A percentile compares a stretch with the other conserved stretches of the same genome.
Conservation (phyloP, 2,797 vertebrate genomes). For the Neosalanx taihuensis region DNA sequence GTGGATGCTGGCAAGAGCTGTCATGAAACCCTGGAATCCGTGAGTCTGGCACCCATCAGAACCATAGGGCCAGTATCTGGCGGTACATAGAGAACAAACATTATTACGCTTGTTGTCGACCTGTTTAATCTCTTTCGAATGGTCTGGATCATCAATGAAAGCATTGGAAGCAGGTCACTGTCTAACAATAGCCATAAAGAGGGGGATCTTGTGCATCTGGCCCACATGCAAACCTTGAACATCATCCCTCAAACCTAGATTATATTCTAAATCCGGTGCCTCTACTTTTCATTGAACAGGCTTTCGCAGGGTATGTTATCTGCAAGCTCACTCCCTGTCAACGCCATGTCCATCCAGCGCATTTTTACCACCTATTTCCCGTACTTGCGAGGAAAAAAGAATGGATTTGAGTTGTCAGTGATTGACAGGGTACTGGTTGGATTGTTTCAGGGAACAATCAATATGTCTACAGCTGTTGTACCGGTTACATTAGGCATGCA, state of each 20-base stretch:
- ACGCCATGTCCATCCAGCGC: no score
- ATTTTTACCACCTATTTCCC: neutral
- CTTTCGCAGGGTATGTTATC: neutral
- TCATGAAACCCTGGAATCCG: slow-evolving; percentile 91
- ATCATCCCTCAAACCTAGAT: slow-evolving; percentile 32
- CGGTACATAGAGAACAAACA: neutral
- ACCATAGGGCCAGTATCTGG: slow-evolving; percentile 93
- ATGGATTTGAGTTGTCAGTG: neutral
- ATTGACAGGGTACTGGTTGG: neutral
- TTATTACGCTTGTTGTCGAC: no score
- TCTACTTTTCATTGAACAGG: slow-evolving; percentile 1
- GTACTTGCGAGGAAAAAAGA: neutral
- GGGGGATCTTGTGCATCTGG: slow-evolving; percentile 3
- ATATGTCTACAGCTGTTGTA: neutral
- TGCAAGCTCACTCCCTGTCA: no score
- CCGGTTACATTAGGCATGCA: neutral
- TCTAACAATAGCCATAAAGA: neutral
- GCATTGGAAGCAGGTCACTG: no score
- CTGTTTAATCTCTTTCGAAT: no score
- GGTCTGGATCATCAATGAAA: no score
- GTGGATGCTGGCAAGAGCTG: slow-evolving; percentile 88
- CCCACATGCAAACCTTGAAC: slow-evolving; percentile 1
- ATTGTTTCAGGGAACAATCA: slow-evolving; percentile 1
- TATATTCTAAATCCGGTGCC: slow-evolving; percentile 24
- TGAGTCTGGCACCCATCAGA: slow-evolving; percentile 90